A percentile compares a stretch with the other conserved stretches of the same genome.
Conservation (phyloP, 2,113 vertebrate genomes). For the Mugil cephalus region DNA sequence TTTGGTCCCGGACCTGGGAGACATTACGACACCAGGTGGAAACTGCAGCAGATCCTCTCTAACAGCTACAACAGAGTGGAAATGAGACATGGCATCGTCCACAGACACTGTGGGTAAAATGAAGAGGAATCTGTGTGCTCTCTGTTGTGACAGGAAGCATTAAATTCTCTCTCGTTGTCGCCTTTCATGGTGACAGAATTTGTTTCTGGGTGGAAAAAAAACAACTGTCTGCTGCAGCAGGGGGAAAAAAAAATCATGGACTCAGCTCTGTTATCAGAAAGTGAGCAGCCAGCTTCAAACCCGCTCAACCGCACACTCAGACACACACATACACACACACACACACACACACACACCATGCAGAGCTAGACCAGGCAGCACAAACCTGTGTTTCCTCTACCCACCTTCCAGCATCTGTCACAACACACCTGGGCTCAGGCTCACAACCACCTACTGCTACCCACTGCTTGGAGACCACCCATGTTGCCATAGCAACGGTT, state of each 20-base stretch:
- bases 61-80: not conserved
- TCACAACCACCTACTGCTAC: not conserved
- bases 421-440: constrained; percentile 44
- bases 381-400: constrained; percentile 16
- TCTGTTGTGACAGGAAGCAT: not conserved
- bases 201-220: constrained; percentile 12
- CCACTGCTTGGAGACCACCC: not conserved
- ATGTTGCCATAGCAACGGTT: constrained; percentile 40
- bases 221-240: not conserved
- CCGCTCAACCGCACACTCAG: not conserved
- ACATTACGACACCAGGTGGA: not conserved
- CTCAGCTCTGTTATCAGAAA: constrained; percentile 14
- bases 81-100: not conserved
- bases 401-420: constrained; percentile 35
- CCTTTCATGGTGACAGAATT: not conserved
- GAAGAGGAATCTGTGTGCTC: not conserved
- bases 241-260: not conserved
- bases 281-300: not conserved
- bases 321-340: constrained; percentile 10
- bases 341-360: not conserved
- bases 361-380: constrained; percentile 30
- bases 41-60: not conserved
- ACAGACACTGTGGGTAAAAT: not conserved
- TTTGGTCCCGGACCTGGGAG: too few species aligned
- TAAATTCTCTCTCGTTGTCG: not conserved